These are phyloP conservation scores for Okamejei kenojei DNA, from an alignment of 2,797 vertebrate genomes.

Conservation along the genomic window DNA sequence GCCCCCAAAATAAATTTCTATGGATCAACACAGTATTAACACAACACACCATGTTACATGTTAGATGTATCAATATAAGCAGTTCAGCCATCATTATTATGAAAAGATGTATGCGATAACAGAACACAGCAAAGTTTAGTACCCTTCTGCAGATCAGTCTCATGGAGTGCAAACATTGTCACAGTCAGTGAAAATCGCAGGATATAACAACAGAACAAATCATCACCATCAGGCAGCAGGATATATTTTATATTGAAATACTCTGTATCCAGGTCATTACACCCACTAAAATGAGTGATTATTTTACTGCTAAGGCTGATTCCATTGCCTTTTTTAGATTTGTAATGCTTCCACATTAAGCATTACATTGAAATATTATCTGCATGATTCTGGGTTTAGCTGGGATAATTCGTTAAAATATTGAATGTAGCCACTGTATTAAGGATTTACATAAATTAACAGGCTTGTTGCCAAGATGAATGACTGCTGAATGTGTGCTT, in stretches of 20 bases:
- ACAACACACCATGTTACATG: not conserved
- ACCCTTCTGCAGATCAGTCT: not conserved
- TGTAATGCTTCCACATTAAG: not conserved
- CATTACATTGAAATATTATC: not conserved
- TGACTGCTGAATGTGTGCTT: not conserved
- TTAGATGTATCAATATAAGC: not conserved
- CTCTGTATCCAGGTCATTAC: too few species aligned
- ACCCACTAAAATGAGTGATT: not conserved
- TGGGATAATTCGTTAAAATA: not conserved
- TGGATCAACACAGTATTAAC: not conserved
- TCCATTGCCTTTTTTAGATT: not conserved
- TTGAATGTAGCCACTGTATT: not conserved
- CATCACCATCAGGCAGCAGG: not conserved
- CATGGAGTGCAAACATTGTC: not conserved
- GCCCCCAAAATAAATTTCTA: not conserved
- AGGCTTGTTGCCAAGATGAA: not conserved
- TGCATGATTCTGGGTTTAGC: too few species aligned
- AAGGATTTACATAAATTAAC: not conserved
- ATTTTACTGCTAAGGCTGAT: not conserved
- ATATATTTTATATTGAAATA: not conserved
- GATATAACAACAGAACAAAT: not conserved
- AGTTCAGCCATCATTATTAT: not conserved
- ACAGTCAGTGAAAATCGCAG: not conserved
- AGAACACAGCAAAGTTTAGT: not conserved
- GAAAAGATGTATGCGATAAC: not conserved